Percentiles rank a stretch among this genome's conserved stretches.
Conservation (phyloP, 2,113 vertebrate genomes). For the Hippocampus guttulatus region DNA sequence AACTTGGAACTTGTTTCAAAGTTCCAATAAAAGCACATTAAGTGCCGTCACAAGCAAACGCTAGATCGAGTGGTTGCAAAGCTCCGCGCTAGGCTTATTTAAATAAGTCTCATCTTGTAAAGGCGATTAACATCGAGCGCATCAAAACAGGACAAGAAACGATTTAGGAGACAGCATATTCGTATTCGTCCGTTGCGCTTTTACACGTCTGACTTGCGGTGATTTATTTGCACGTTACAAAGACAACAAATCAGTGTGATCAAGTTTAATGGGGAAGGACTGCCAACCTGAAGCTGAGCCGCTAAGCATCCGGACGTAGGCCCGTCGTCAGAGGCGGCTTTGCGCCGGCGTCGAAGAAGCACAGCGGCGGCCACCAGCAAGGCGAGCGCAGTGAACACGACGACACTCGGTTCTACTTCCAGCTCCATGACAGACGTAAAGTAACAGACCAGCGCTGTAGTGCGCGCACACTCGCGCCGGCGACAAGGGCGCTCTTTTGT, state of each 20-base stretch:
- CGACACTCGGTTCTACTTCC: conserved; percentile 51
- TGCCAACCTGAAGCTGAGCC: not conserved
- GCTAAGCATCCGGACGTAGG: conserved; percentile 39
- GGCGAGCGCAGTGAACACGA: conserved; percentile 64
- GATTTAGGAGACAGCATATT: no score
- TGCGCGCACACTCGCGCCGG: not conserved
- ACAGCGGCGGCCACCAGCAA: conserved; percentile 52
- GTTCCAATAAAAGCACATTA: no score
- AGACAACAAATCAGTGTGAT: not conserved
- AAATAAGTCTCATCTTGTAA: not conserved
- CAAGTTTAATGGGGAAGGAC: not conserved
- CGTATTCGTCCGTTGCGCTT: no score
- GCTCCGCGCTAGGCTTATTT: not conserved
- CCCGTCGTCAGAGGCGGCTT: conserved; percentile 28
- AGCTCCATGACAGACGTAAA: conserved; percentile 30
- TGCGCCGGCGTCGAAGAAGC: conserved; percentile 22
- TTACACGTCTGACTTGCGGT: not conserved
- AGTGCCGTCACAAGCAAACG: not conserved
- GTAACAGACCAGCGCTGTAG: no score
- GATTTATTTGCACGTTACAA: not conserved
- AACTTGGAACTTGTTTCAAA: not conserved
- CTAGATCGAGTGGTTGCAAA: not conserved
- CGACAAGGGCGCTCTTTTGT: not conserved
- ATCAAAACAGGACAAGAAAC: not conserved
- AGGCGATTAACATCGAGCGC: not conserved